Base-by-base conservation (phyloP, 2,888 invertebrate genomes). In the Pherbina coryleti region DNA sequence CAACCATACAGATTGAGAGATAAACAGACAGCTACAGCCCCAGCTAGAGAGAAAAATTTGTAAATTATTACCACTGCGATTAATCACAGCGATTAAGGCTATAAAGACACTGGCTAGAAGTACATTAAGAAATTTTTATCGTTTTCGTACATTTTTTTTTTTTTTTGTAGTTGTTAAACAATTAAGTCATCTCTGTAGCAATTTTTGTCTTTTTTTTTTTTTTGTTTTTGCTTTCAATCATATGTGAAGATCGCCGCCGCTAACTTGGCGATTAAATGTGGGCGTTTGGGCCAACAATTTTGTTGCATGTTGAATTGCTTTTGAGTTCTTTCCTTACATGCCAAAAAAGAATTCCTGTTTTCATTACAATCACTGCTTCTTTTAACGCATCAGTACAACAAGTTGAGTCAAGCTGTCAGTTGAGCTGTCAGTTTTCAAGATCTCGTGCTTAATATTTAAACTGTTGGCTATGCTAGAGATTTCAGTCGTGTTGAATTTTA, bases 41-140 rank as follows among this genome's bases (percentile, higher is more conserved):
- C 4, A 31, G n/a, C 14, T 64, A 9, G 31, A 66, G 19, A 9
- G 51, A 28, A n/a, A 49, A 69, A 51, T 17, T 49, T 66, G 49
- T 67, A 66, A 75, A 75, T 75, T 75, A 75, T 67, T 66, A 67
- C 67, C 44, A 14, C 53, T 9, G 22, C 28, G 75, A 75, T 75
- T 66, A 44, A 66, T 75, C 75, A 67, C 34, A 37, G n/a, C 34
- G 75, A 67, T 75, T 55, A 22, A 55, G 67, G 66, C 22, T 51
- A 75, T 62, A 60, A 62, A 73, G 73, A 73, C 60, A 73, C 49
- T 62, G 51, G 69, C 51, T 25, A 69, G 28, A 49, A 51, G 44
- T 44, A 44, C 11, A 14, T 37, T 37, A 37, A 37, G 8, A 37
- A 44, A 51, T 25, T 49, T 67, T 22, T 49, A 37, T 7, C 37